Conservation (phyloP, 1,140 invertebrate genomes). For the Zaprionus vittiger region DNA sequence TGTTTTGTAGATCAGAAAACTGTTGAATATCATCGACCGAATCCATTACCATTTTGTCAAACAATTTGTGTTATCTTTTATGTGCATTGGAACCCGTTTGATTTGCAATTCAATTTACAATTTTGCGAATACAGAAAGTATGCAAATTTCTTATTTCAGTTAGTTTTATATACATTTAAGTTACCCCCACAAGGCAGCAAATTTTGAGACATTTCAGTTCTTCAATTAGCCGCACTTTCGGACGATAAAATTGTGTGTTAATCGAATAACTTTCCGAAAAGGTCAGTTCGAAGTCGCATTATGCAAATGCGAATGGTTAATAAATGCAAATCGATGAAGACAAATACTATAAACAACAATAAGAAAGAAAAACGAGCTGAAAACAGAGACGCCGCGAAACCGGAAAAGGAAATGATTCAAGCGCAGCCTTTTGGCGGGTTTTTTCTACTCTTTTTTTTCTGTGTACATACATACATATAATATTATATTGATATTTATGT, state of each 20-base stretch:
- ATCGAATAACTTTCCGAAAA: conserved; percentile 47
- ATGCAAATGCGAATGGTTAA: conserved; percentile 67
- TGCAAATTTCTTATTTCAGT: conserved; percentile 14
- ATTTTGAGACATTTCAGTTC: conserved; percentile 18
- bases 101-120: conserved; percentile 31
- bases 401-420: conserved; percentile 80
- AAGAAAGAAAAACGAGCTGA: conserved; percentile 19
- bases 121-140: conserved; percentile 11
- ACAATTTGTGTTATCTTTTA: conserved; percentile 12
- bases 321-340: conserved; percentile 63
- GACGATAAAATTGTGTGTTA: background rate
- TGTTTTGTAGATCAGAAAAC: background rate
- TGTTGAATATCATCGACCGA: conserved; percentile 8
- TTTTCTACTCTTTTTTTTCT: conserved; percentile 25
- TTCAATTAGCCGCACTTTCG: conserved; percentile 12
- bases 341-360: conserved; percentile 16
- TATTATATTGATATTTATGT: conserved; percentile 49
- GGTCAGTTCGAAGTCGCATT: conserved; percentile 63
- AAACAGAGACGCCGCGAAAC: conserved; percentile 59
- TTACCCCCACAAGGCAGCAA: background rate
- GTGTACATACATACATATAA: background rate
- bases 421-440: conserved; percentile 37
- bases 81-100: conserved; percentile 16
- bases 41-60: conserved; percentile 24
- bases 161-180: conserved; percentile 1